phyloP scores from a whole-genome alignment of 2,888 invertebrate species.

The Nipponacmea schrenckii region DNA sequence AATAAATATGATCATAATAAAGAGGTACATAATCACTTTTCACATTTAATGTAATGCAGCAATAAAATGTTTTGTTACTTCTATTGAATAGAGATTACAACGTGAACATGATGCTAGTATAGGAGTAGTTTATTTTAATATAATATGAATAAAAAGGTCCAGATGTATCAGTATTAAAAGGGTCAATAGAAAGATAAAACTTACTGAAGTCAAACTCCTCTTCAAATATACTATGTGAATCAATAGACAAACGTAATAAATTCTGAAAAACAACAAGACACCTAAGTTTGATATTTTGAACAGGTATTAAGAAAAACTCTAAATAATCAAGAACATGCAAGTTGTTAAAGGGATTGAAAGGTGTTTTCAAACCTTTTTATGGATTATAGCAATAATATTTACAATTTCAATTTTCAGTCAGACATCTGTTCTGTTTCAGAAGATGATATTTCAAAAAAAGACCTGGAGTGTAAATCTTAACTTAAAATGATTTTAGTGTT shows the following conservation, averaged over 20 bases:
- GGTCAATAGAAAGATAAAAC: constrained; percentile 58
- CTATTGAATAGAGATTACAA: too few relatives aligned
- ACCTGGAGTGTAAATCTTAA: too few relatives aligned
- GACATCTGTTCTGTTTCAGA: too few relatives aligned
- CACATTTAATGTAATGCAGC: too few relatives aligned
- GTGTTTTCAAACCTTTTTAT: not conserved
- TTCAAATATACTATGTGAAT: constrained; percentile 81
- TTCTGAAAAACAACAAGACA: constrained; percentile 70
- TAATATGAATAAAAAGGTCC: not conserved
- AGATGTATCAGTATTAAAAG: not conserved
- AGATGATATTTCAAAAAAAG: too few relatives aligned
- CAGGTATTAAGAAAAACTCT: constrained; percentile 4
- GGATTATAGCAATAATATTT: not conserved
- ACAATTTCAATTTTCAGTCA: too few relatives aligned
- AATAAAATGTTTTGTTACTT: too few relatives aligned
- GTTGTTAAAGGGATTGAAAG: not conserved
- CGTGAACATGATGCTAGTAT: too few relatives aligned
- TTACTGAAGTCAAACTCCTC: constrained; percentile 84
- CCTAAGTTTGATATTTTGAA: not conserved
- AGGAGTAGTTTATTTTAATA: not conserved
- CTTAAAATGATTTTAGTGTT: too few relatives aligned
- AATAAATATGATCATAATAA: too few relatives aligned
- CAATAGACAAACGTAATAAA: constrained; percentile 79
- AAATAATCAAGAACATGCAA: not conserved
- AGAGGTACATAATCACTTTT: too few relatives aligned